Evolutionary conservation across 2,113 vertebrate genomes (phyloP), one percentile per base, ranked within the genome.

Genomic region (Stigmatopora argus): DNA sequence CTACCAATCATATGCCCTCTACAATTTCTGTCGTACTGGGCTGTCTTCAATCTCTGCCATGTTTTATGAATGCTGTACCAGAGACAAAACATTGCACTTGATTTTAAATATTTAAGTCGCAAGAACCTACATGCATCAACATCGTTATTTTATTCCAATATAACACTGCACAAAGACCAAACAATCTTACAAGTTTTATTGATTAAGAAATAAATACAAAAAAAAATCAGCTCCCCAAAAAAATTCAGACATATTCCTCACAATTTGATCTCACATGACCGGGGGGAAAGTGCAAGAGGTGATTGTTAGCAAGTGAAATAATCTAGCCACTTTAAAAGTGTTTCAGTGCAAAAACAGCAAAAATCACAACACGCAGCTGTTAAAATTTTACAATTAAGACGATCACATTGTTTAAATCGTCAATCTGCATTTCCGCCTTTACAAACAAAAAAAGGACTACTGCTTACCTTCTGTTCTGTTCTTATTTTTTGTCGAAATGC

Each of bases 131-230:
- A 51, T 51, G 48, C 18, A 51, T 7, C 13, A 26, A 55, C 0
- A 26, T 2, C 26, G 11, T 48, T 48, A 17, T 1, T 48, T 17
- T 14, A 5, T 17, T 48, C 46, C 15, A 23, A 31, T 6, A 55
- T 21, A 53, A 26, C 21, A 60, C 17, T n/a, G 3, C 38, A 12
- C 38, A 12, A 23, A 5, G 59, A 5, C 19, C 38, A 45, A 61
- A n/a, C 59, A 23, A 13, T 45, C 53, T 56, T 56, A 13, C 11
- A 61, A 13, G 47, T 49, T 80, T 82, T 64, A 69, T 75, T 81
- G 31, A 75, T 67, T 62, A 31, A 19, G 1, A 62, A 69, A 60
- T 34, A 67, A 48, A 59, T 3, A 12, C 8, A 41, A 41, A 41
- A 41, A 41, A 2, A 0, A 77, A 71, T 83, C 15, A 64, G 61